These are phyloP conservation scores for Solea senegalensis DNA, from an alignment of 2,113 vertebrate genomes.

Conservation along the genomic window DNA sequence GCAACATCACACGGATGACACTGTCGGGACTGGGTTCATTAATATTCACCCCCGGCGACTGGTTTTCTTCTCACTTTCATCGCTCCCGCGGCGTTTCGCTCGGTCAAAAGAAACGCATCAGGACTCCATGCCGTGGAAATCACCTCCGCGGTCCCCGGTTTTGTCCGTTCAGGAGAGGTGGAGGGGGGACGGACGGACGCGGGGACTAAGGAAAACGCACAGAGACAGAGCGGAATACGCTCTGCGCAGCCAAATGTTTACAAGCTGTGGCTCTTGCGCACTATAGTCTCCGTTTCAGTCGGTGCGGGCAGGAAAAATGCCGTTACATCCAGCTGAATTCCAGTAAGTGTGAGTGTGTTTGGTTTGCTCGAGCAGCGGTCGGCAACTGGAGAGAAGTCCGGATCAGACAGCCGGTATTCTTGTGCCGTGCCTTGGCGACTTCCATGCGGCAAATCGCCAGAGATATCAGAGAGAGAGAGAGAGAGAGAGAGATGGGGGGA, in stretches of 20 bases:
- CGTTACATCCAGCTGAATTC: slow-evolving; percentile 59
- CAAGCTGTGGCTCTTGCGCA: slow-evolving; percentile 56
- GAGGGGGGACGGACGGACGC: background rate
- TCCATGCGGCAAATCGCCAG: slow-evolving; percentile 82
- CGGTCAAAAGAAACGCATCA: slow-evolving; percentile 39
- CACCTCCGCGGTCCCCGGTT: slow-evolving; percentile 40
- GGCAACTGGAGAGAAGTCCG: slow-evolving; percentile 56
- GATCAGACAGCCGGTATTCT: slow-evolving; percentile 64
- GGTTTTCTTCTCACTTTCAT: slow-evolving; percentile 53
- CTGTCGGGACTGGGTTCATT: slow-evolving; percentile 35
- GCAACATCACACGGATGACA: slow-evolving; percentile 46
- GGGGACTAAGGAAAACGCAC: slow-evolving; percentile 10
- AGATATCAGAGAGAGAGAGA: slow-evolving; percentile 66
- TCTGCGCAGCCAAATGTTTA: slow-evolving; percentile 46
- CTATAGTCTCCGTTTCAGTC: slow-evolving; percentile 45
- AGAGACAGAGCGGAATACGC: background rate
- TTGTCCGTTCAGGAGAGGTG: slow-evolving; percentile 29
- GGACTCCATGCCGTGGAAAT: slow-evolving; percentile 60
- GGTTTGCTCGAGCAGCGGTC: slow-evolving; percentile 45
- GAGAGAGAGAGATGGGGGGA: slow-evolving; percentile 26
- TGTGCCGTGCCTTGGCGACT: slow-evolving; percentile 71
- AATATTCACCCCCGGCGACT: slow-evolving; percentile 66
- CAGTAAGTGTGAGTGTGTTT: slow-evolving; percentile 24
- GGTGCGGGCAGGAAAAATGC: slow-evolving; percentile 39
- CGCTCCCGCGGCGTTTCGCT: slow-evolving; percentile 48